Evolutionary conservation across 1,140 invertebrate species (phyloP).

Genomic region (Dendroctonus ponderosae): DNA sequence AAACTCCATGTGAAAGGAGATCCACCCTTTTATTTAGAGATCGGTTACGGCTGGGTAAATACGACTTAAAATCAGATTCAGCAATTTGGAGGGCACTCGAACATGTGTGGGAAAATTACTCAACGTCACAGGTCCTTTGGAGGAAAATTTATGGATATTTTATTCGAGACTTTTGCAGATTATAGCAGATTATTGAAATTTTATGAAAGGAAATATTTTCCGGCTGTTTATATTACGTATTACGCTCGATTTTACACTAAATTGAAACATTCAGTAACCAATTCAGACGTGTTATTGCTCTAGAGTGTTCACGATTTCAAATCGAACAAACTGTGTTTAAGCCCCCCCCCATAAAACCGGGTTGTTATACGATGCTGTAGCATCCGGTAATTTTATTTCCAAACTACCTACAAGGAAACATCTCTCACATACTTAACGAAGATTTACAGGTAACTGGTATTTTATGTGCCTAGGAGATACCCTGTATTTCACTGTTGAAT

Average conservation of each 20-base stretch:
- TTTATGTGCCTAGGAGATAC: constrained; percentile 28
- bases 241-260: too few species aligned
- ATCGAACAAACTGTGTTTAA: too few species aligned
- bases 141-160: constrained; percentile 18
- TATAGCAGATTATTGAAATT: constrained; percentile 5
- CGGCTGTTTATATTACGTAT: too few species aligned
- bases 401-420: constrained; percentile 6
- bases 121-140: constrained; percentile 11
- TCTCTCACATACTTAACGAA: constrained; percentile 19
- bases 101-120: constrained; percentile 29
- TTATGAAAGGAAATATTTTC: too few species aligned
- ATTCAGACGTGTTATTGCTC: too few species aligned
- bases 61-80: constrained; percentile 29
- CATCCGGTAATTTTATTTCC: background rate
- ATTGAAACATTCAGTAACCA: too few species aligned
- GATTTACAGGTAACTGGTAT: constrained; percentile 31
- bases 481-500: constrained; percentile 29
- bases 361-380: too few species aligned
- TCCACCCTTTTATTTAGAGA: constrained; percentile 28
- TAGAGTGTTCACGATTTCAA: too few species aligned
- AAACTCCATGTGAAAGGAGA: constrained; percentile 20
- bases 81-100: constrained; percentile 24
- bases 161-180: constrained; percentile 1
- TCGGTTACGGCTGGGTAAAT: constrained; percentile 25
- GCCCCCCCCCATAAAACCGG: too few species aligned